Evolutionary conservation across 1,140 invertebrate species (phyloP).

Genomic region (Heliothis subflexa): DNA sequence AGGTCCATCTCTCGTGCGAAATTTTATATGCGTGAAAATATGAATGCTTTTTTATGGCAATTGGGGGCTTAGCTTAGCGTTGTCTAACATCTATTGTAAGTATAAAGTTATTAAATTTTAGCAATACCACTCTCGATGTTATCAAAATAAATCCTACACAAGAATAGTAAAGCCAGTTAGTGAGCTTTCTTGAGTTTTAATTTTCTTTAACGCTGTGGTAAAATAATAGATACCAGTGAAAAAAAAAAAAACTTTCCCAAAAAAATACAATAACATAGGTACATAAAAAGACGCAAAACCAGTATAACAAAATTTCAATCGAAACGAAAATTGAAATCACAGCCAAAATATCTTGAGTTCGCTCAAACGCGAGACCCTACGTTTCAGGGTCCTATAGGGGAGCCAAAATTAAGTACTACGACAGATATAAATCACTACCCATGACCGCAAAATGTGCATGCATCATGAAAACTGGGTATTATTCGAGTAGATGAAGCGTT

Average conservation of each 20-base stretch:
- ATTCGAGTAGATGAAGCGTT: conserved; percentile 16
- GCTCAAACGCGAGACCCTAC: conserved; percentile 6
- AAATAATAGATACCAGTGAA: too few species aligned
- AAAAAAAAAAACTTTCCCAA: too few species aligned
- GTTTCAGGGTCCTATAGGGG: conserved; percentile 14
- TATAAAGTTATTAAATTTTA: too few species aligned
- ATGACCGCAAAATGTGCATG: conserved; percentile 41
- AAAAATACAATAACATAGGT: background rate
- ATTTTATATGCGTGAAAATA: too few species aligned
- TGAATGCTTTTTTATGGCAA: too few species aligned
- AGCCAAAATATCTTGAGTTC: conserved; percentile 5
- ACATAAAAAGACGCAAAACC: conserved; percentile 4
- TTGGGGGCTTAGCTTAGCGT: too few species aligned
- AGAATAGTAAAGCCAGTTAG: too few species aligned
- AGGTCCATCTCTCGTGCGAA: background rate
- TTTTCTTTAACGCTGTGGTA: too few species aligned
- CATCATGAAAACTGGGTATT: conserved; percentile 39
- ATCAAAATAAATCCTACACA: too few species aligned
- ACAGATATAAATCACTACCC: conserved; percentile 37
- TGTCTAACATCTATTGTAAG: too few species aligned
- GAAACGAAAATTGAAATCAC: conserved; percentile 25
- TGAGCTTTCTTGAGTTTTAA: too few species aligned
- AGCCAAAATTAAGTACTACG: conserved; percentile 38
- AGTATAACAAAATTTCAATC: conserved; percentile 17
- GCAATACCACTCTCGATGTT: too few species aligned